phyloP scores from a whole-genome alignment of 2,113 vertebrate genomes.

The Mastomys coucha region DNA sequence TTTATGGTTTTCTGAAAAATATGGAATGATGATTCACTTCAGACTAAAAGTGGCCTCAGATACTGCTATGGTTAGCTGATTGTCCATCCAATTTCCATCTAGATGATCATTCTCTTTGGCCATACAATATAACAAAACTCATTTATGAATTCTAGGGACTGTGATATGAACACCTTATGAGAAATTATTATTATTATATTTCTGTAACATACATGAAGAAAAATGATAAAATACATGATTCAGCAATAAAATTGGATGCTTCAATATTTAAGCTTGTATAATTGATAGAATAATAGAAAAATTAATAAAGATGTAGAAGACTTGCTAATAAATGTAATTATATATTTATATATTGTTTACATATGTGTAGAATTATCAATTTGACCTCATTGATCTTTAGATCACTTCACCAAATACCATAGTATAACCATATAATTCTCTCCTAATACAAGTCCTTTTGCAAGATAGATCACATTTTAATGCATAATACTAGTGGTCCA shows the following conservation, averaged over 20 bases:
- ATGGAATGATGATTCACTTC: conserved; percentile 56
- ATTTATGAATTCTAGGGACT: conserved; percentile 12
- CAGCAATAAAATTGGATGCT: conserved; percentile 15
- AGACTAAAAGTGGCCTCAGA: conserved; percentile 27
- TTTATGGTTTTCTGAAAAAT: conserved; percentile 31
- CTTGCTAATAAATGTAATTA: conserved; percentile 1
- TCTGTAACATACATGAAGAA: neutral
- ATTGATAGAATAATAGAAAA: conserved; percentile 32
- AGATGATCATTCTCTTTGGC: conserved; percentile 41
- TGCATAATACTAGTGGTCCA: neutral
- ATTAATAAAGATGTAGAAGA: conserved; percentile 25
- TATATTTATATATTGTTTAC: neutral
- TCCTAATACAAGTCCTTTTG: conserved; percentile 12
- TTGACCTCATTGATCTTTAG: conserved; percentile 20
- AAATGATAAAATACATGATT: conserved; percentile 50
- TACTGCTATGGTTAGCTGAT: conserved; percentile 45
- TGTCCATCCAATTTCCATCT: conserved; percentile 50
- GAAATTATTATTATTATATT: neutral
- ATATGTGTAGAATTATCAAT: neutral
- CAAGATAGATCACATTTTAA: neutral
- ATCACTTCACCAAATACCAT: neutral
- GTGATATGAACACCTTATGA: neutral
- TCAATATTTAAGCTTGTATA: neutral
- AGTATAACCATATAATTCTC: neutral
- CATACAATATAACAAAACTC: neutral